Conservation (phyloP, 2,888 invertebrate genomes). For the Lathronympha strigana region DNA sequence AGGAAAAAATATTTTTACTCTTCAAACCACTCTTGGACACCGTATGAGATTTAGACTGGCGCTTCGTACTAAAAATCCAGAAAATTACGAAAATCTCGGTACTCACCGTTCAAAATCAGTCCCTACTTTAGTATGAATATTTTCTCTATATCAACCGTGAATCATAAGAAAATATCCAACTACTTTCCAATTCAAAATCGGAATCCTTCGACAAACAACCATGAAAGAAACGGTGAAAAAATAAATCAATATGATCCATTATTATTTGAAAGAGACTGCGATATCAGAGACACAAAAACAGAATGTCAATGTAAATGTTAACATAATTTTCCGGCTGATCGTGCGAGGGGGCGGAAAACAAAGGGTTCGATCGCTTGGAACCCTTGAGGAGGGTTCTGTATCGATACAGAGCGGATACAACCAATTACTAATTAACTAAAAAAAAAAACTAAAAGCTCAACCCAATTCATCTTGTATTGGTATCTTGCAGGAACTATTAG, state of each 20-base stretch:
- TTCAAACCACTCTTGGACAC: too few relatives aligned
- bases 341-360: conserved; percentile 57
- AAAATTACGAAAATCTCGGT: too few relatives aligned
- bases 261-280: conserved; percentile 36
- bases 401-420: conserved; percentile 47
- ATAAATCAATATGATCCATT: conserved; percentile 33
- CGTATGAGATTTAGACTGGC: too few relatives aligned
- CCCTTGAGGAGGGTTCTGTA: conserved; percentile 43
- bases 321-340: conserved; percentile 59
- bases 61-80: too few relatives aligned
- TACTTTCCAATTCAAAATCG: neutral
- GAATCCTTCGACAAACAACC: neutral
- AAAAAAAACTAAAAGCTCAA: too few relatives aligned
- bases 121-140: too few relatives aligned
- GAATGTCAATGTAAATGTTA: conserved; percentile 46
- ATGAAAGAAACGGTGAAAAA: conserved; percentile 23
- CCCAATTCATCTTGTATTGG: too few relatives aligned
- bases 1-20: too few relatives aligned
- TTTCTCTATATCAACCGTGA: too few relatives aligned
- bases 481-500: too few relatives aligned
- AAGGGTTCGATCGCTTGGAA: conserved; percentile 54
- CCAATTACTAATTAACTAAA: neutral
- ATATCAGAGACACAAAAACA: conserved; percentile 37
- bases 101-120: too few relatives aligned
- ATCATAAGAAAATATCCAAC: too few relatives aligned